Evolutionary conservation across 2,113 vertebrate genomes (phyloP).

Genomic region (Globicephala melas): DNA sequence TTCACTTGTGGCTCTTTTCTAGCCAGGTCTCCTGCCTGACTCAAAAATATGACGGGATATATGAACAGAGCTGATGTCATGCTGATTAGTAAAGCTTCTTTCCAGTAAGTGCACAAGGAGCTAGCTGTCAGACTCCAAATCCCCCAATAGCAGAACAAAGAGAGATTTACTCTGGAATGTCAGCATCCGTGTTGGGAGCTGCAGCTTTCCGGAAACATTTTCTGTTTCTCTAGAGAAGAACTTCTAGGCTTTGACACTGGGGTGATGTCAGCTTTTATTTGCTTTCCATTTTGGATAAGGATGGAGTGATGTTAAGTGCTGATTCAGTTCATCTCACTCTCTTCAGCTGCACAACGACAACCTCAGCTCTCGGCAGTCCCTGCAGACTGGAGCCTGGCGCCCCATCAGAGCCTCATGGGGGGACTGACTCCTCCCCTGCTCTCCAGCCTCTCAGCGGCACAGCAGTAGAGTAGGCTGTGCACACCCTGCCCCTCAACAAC

Average conservation of each 20-base stretch:
- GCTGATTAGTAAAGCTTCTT: neutral
- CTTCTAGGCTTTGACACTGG: neutral
- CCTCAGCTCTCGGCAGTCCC: neutral
- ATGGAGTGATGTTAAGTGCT: neutral
- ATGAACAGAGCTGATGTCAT: too few relatives aligned
- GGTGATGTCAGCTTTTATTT: neutral
- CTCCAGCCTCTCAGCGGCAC: fast-evolving
- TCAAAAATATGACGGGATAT: neutral
- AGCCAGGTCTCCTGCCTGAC: neutral
- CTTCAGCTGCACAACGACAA: neutral
- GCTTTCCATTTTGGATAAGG: neutral
- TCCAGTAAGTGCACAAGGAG: neutral
- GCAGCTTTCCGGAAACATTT: neutral
- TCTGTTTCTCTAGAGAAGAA: neutral
- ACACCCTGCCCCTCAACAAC: fast-evolving
- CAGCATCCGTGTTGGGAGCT: neutral
- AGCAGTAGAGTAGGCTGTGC: neutral
- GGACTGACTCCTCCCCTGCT: neutral
- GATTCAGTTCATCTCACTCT: neutral
- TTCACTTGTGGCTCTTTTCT: neutral
- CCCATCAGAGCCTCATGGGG: neutral
- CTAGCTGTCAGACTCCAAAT: neutral
- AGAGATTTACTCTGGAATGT: neutral
- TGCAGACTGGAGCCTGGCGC: fast-evolving
- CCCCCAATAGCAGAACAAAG: neutral